A percentile compares a stretch with the other conserved stretches of the same genome.
phyloP scores from a whole-genome alignment of 2,113 vertebrate genomes.

The Okapia johnstoni region DNA sequence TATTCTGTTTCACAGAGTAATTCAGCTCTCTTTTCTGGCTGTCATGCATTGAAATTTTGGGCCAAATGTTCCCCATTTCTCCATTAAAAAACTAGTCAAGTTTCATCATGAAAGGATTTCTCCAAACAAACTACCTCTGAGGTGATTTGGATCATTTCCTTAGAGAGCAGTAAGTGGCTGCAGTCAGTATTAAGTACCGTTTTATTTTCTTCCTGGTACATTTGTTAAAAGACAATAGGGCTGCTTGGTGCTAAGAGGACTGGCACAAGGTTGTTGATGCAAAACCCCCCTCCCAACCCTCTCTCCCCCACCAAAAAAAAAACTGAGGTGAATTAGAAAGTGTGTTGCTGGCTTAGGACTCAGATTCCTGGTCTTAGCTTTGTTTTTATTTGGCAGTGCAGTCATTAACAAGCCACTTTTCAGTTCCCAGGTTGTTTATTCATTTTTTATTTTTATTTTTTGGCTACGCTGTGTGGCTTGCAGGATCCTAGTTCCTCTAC shows the following conservation, averaged over 20 bases:
- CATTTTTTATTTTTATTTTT: neutral
- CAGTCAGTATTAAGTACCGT: neutral
- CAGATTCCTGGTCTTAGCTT: neutral
- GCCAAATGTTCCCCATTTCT: neutral
- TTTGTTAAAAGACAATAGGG: neutral
- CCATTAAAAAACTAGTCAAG: neutral
- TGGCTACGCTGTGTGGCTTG: neutral
- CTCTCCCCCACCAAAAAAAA: neutral
- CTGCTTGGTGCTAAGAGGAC: neutral
- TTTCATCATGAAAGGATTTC: neutral
- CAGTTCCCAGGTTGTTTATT: neutral
- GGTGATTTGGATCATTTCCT: neutral
- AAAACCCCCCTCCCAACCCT: neutral
- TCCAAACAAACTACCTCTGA: neutral
- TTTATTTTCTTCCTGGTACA: neutral
- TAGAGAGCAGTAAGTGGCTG: neutral
- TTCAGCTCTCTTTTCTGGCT: neutral
- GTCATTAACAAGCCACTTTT: neutral
- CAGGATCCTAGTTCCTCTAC: neutral
- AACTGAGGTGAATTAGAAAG: neutral
- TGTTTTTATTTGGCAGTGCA: neutral
- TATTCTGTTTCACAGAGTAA: neutral
- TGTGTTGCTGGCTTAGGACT: neutral
- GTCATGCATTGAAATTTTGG: neutral
- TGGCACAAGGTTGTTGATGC: neutral